These are phyloP conservation scores for Melipona quadrifasciata DNA, from an alignment of 1,140 invertebrate genomes.

Conservation along the genomic window DNA sequence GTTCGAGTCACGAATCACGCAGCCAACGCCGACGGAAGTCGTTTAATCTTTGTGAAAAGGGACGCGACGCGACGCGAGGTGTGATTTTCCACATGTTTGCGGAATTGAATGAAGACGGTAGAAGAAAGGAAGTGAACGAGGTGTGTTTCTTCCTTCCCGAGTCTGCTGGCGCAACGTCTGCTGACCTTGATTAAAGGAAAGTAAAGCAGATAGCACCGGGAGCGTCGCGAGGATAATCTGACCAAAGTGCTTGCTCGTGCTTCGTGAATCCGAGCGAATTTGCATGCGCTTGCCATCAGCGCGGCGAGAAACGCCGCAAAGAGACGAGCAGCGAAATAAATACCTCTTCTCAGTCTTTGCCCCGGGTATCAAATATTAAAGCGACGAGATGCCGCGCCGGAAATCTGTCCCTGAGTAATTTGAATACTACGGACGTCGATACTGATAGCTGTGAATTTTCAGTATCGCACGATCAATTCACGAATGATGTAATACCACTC, in stretches of 20 bases:
- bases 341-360: not conserved
- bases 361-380: not conserved
- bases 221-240: slow-evolving; percentile 10
- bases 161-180: not conserved
- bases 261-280: not conserved
- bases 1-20: not conserved
- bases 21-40: not conserved
- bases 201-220: slow-evolving; percentile 16
- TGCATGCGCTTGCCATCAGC: not conserved
- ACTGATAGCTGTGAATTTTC: not conserved
- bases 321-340: not conserved
- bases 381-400: not conserved
- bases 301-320: not conserved
- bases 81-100: slow-evolving; percentile 2
- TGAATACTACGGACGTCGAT: not conserved
- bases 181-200: slow-evolving; percentile 34
- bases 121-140: not conserved
- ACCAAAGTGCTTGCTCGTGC: not conserved
- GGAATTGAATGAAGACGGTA: not conserved
- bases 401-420: not conserved
- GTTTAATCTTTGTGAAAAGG: not conserved
- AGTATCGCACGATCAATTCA: too few relatives aligned
- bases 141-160: not conserved
- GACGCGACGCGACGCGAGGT: not conserved
- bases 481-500: too few relatives aligned